Base-by-base conservation (phyloP, 2,888 invertebrate genomes). In the Eristalinus aeneus region DNA sequence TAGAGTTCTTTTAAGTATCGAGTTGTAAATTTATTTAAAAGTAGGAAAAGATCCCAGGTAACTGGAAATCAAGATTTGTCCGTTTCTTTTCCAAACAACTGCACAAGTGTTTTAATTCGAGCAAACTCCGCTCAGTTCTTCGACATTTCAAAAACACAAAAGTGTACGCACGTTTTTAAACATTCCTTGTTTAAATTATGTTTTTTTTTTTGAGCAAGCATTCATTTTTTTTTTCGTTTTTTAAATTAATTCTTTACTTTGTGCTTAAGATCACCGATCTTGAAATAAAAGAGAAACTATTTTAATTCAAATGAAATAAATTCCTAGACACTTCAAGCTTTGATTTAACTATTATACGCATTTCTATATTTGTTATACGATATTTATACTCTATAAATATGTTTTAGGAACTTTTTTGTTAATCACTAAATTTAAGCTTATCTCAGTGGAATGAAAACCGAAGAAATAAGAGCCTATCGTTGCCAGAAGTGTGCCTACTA, bases 321-420 rank as follows among this genome's bases (percentile, higher is more conserved):
- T 63, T 79, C 84, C 56, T 80, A 80, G 32, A 72, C 72, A 77
- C 71, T 74, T 81, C 27, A 73, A 79, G 77, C 81, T 80, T 85
- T 78, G 46, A 80, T 80, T 87, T 80, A 84, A 65, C 85, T 85
- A 88, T 80, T 74, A 71, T 73, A 73, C 68, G 84, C 61, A 76
- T 60, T 81, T 78, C 71, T 77, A 79, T 79, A 27, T 65, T 11
- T 36, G 53, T 84, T 88, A 84, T 86, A 63, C 60, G 64, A 58
- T 82, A 67, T 84, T 79, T 86, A 74, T 71, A 86, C 60, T 74
- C 60, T 86, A 71, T 78, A 63, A 74, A 67, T 73, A 64, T 76
- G 74, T 81, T 78, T 88, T 91, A 91, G 91, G 91, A 91, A 91
- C 91, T 91, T 91, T 90, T 90, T 73, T 91, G 90, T 90, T 91